Percentiles rank a stretch among this genome's conserved stretches.
phyloP scores from a whole-genome alignment of 2,797 vertebrate genomes.

The Linurgus olivaceus region DNA sequence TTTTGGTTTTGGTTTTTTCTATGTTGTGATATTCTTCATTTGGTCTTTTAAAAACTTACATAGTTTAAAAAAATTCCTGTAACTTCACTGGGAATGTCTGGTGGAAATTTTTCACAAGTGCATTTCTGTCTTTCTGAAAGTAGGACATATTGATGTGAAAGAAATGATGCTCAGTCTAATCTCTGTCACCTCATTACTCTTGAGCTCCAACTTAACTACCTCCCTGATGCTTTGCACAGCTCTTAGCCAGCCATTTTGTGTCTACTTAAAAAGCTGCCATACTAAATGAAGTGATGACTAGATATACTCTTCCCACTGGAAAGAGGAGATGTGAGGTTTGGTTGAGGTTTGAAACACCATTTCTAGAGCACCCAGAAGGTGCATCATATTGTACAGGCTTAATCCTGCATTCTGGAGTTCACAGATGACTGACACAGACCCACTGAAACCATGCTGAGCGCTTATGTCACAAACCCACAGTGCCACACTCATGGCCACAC shows the following conservation, averaged over 20 bases:
- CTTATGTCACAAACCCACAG: rapidly evolving
- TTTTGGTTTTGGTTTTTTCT: neutral
- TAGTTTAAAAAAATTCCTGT: neutral
- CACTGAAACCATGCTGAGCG: neutral
- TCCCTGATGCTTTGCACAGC: slow-evolving; percentile 43
- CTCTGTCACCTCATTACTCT: slow-evolving; percentile 61
- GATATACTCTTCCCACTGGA: neutral
- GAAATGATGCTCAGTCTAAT: slow-evolving; percentile 38
- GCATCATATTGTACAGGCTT: neutral
- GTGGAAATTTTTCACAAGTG: slow-evolving; percentile 29
- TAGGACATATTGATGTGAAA: neutral
- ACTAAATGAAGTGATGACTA: slow-evolving; percentile 10
- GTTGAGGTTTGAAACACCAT: neutral
- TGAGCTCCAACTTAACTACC: slow-evolving; percentile 45
- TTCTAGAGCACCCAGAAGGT: neutral
- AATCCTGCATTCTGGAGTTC: neutral
- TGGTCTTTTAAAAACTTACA: neutral
- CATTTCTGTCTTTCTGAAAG: slow-evolving; percentile 37
- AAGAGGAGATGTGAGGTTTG: neutral
- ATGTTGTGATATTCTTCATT: neutral
- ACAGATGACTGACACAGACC: neutral
- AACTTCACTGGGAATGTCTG: neutral
- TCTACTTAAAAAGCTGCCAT: slow-evolving; percentile 27
- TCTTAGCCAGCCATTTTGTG: slow-evolving; percentile 11
- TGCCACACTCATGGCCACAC: rapidly evolving